phyloP scores from a whole-genome alignment of 2,113 vertebrate genomes.

The Rhinichthys klamathensis region DNA sequence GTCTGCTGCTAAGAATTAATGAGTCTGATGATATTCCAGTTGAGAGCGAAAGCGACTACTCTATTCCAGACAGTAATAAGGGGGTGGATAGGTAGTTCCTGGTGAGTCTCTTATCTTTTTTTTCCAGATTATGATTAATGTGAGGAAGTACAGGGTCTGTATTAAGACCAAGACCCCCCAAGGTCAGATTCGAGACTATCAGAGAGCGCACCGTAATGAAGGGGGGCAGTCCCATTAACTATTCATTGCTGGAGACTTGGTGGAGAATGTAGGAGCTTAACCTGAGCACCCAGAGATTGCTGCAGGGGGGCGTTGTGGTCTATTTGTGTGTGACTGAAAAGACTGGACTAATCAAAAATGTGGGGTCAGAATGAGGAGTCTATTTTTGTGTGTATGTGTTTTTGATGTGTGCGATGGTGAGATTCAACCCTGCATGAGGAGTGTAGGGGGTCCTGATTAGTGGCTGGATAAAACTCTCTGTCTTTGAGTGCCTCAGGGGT shows the following conservation, averaged over 20 bases:
- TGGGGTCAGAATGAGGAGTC: conserved; percentile 6
- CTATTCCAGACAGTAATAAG: conserved; percentile 20
- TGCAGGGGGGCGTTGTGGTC: neutral
- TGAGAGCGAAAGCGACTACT: neutral
- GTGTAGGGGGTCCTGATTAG: neutral
- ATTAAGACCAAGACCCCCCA: conserved; percentile 54
- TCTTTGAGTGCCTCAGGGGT: neutral
- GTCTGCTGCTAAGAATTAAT: neutral
- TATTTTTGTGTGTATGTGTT: conserved; percentile 29
- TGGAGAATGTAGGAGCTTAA: conserved; percentile 27
- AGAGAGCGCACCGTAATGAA: conserved; percentile 58
- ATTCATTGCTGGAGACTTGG: conserved; percentile 66
- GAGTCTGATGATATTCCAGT: conserved; percentile 8
- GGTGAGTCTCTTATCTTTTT: conserved; percentile 29
- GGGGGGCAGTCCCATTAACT: conserved; percentile 65
- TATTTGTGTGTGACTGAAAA: conserved; percentile 14
- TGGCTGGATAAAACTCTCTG: neutral
- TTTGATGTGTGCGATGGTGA: conserved; percentile 29
- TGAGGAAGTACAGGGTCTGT: conserved; percentile 15
- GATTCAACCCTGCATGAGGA: neutral
- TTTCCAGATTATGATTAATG: conserved; percentile 7
- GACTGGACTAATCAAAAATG: conserved; percentile 27
- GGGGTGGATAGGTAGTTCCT: neutral
- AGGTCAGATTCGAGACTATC: conserved; percentile 67
- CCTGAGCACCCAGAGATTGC: conserved; percentile 25